Conservation (phyloP, 2,797 vertebrate species). For the Chanos chanos region DNA sequence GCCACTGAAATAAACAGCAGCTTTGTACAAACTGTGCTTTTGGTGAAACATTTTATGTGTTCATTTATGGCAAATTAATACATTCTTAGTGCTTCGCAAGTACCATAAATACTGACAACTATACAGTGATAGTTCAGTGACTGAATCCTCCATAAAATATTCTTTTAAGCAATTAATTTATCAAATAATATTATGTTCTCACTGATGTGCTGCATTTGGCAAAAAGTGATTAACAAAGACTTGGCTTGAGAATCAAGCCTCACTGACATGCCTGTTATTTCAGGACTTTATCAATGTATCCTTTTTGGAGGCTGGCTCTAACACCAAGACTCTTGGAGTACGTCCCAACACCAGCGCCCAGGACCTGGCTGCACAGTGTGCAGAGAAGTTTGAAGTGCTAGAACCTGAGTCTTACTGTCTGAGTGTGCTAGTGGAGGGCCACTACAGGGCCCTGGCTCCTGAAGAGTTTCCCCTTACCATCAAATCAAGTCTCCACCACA, state of each 20-base stretch:
- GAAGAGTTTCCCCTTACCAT: constrained; percentile 82
- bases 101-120: too few relatives aligned
- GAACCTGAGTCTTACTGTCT: constrained; percentile 67
- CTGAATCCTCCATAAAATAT: too few relatives aligned
- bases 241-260: too few relatives aligned
- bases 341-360: constrained; percentile 72
- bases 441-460: constrained; percentile 67
- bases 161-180: too few relatives aligned
- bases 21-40: too few relatives aligned
- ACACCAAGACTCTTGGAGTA: constrained; percentile 84
- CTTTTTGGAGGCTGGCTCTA: constrained; percentile 75
- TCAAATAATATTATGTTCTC: too few relatives aligned
- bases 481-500: constrained; percentile 80
- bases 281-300: constrained; percentile 94
- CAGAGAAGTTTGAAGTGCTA: constrained; percentile 76
- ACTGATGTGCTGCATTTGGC: background rate
- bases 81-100: too few relatives aligned
- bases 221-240: background rate
- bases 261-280: background rate
- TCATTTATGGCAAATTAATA: too few relatives aligned
- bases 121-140: too few relatives aligned
- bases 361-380: constrained; percentile 82
- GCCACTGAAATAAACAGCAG: too few relatives aligned
- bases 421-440: constrained; percentile 71
- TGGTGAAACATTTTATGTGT: too few relatives aligned